Evolutionary conservation across 2,113 vertebrate species (phyloP), one percentile per base, ranked within the genome.

Genomic region (Pygoscelis adeliae): DNA sequence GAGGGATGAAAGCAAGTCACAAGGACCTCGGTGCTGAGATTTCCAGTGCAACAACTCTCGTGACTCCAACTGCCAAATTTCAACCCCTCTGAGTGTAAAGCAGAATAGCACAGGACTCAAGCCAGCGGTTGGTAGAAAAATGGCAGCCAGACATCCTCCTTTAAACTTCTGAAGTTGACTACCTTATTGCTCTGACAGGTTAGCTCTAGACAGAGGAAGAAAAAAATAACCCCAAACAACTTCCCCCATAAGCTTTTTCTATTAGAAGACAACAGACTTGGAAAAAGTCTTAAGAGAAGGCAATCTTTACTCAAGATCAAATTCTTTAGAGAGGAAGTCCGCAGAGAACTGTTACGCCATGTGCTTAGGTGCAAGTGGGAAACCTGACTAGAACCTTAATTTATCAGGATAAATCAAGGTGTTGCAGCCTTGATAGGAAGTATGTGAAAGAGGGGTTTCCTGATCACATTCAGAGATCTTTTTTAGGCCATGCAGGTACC

Each of bases 11-110:
- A 86, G 40, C 13, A 77, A 90, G 62, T 77, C 50, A 69, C 46
- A 56, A 81, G 20, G 46, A 38, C 62, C 5, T 30, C 0, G 0
- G 29, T 46, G 17, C 22, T 80, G n/a, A 70, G 15, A 21, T 70
- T 86, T 73, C 62, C 63, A 90, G 67, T 73, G 59, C 40, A 58
- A 36, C 42, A 66, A 29, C n/a, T 72, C 46, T 11, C 77, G 53
- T 30, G 56, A 61, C 44, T 79, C 4, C 0, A 55, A 84, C 58
- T 44, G 30, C 27, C 59, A 58, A 26, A 65, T 53, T 83, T 80
- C 62, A 80, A 1, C 22, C 49, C 50, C 40, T 71, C 34, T 16
- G 42, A 53, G 13, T 12, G 12, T 49, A 55, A 78, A 72, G 61
- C 63, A 78, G 46, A 83, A 42, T 15, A 59, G 47, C 21, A 30